Conservation (phyloP, 2,888 invertebrate genomes). For the Cephus rjabovi region DNA sequence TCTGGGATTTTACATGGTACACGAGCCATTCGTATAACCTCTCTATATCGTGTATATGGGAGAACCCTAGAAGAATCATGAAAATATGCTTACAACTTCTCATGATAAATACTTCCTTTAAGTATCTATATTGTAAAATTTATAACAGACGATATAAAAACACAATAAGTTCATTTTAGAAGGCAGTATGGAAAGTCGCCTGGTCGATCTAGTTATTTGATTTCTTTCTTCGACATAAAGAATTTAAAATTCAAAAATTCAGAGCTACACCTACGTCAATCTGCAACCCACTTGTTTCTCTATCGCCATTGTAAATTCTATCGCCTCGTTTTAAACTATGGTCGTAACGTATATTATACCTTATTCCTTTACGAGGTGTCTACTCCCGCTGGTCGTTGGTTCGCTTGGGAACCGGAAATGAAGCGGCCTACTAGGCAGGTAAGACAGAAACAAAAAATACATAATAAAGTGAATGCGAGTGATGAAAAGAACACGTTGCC, state of each 20-base stretch:
- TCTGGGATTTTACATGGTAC: slow-evolving; percentile 12
- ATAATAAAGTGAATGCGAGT: neutral
- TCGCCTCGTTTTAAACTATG: neutral
- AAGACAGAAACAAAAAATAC: neutral
- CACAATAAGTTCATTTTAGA: neutral
- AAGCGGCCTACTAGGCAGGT: neutral
- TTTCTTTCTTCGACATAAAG: neutral
- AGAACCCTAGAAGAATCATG: neutral
- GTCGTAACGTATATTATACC: neutral
- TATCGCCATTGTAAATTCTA: neutral
- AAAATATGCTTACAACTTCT: neutral
- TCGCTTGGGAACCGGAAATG: neutral
- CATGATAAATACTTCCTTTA: neutral
- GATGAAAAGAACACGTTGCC: neutral
- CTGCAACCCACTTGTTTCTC: neutral
- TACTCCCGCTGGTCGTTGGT: neutral
- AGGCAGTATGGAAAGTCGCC: neutral
- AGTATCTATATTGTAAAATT: neutral
- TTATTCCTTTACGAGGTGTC: neutral
- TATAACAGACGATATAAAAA: neutral
- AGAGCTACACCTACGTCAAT: neutral
- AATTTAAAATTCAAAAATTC: neutral
- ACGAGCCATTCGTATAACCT: neutral
- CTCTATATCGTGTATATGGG: neutral
- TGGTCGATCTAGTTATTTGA: neutral